Evolutionary conservation across 2,797 vertebrate species (phyloP).

Genomic region (Nannoperca australis): DNA sequence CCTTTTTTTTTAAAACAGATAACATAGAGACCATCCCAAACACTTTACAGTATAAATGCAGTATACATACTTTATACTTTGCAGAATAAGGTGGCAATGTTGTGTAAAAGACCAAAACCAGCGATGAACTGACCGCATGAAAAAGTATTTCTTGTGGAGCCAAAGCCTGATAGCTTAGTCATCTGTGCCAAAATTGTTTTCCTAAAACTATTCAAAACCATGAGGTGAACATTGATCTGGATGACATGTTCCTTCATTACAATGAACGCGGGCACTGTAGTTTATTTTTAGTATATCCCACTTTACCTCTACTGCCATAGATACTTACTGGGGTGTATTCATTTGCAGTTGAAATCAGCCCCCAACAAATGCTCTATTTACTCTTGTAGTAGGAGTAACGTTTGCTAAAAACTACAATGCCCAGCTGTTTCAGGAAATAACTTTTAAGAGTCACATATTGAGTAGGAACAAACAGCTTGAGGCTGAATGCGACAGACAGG

Average conservation of each 20-base stretch:
- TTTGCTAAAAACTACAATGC: not conserved
- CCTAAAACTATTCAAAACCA: not conserved
- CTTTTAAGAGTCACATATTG: not conserved
- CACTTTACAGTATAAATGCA: not conserved
- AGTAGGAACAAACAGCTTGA: not conserved
- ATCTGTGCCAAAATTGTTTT: not conserved
- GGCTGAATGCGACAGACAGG: not conserved
- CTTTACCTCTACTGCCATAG: not conserved
- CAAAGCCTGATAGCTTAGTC: not conserved
- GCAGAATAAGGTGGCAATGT: not conserved
- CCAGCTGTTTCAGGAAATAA: constrained; percentile 1
- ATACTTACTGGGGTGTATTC: not conserved
- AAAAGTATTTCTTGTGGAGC: not conserved
- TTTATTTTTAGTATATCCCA: not conserved
- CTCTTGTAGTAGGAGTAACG: not conserved
- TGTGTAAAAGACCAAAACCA: not conserved
- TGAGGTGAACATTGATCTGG: not conserved
- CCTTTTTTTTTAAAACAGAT: not conserved
- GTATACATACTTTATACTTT: not conserved
- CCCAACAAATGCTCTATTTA: not conserved
- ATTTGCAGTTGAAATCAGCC: not conserved
- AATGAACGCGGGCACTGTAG: not conserved
- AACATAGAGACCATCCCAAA: not conserved
- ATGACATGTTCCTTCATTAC: not conserved
- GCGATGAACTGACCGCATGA: not conserved